phyloP scores from a whole-genome alignment of 1,140 invertebrate genomes.

The Xylocopa sonorina region DNA sequence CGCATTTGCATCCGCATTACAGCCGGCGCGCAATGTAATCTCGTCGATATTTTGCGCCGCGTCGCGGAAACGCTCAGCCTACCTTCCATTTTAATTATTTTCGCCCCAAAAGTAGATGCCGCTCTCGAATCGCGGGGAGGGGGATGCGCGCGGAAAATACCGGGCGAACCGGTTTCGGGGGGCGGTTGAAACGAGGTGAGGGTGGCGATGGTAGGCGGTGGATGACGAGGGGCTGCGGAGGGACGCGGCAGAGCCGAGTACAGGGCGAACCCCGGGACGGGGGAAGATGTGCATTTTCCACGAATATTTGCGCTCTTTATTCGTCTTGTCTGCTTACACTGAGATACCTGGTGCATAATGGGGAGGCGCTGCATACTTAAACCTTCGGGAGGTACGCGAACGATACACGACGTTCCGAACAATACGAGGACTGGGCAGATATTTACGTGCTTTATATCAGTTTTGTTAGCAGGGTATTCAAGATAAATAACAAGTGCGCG shows the following conservation, averaged over 20 bases:
- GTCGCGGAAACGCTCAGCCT: slow-evolving; percentile 67
- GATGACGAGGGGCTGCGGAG: neutral
- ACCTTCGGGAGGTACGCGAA: slow-evolving; percentile 44
- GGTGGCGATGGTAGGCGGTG: neutral
- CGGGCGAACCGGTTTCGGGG: neutral
- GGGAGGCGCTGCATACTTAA: slow-evolving; percentile 37
- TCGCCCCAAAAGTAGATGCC: slow-evolving; percentile 71
- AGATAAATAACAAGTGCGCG: slow-evolving; percentile 51
- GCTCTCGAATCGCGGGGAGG: slow-evolving; percentile 35
- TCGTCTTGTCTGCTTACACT: slow-evolving; percentile 65
- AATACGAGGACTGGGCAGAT: slow-evolving; percentile 45
- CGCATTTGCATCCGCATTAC: slow-evolving; percentile 80
- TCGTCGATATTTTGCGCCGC: slow-evolving; percentile 80
- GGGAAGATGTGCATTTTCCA: slow-evolving; percentile 67
- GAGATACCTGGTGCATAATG: slow-evolving; percentile 69
- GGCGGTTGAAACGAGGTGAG: slow-evolving; percentile 4
- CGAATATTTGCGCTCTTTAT: slow-evolving; percentile 76
- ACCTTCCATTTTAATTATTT: slow-evolving; percentile 79
- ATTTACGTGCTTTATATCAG: slow-evolving; percentile 61
- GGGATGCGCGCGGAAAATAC: slow-evolving; percentile 45
- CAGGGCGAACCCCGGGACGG: neutral
- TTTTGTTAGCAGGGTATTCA: slow-evolving; percentile 45
- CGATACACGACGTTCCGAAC: slow-evolving; percentile 33
- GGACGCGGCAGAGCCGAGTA: slow-evolving; percentile 13
- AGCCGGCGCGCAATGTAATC: slow-evolving; percentile 78